phyloP scores from a whole-genome alignment of 2,113 vertebrate genomes.

The Megaptera novaeangliae region DNA sequence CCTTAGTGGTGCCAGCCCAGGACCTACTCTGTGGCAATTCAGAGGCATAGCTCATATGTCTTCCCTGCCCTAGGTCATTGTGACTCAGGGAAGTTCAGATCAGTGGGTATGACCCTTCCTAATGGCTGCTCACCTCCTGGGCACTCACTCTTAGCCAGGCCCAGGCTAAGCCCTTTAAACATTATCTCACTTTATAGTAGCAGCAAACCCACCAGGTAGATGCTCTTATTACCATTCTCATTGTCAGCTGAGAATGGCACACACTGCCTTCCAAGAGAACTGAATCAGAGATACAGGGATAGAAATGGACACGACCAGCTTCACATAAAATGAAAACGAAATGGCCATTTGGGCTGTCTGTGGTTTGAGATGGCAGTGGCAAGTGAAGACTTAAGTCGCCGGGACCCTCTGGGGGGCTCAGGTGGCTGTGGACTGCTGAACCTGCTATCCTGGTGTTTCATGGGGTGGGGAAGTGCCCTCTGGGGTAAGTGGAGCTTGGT shows the following conservation, averaged over 20 bases:
- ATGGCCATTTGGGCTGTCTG: background rate
- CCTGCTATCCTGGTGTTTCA: background rate
- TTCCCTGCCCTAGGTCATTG: background rate
- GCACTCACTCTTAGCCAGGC: background rate
- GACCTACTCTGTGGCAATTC: background rate
- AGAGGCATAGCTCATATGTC: background rate
- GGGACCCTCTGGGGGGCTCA: background rate
- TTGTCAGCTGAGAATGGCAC: background rate
- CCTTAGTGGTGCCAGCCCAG: background rate
- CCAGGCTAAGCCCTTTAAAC: fast-evolving
- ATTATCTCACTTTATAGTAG: background rate
- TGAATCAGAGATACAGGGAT: fast-evolving
- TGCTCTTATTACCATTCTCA: background rate
- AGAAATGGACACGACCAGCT: background rate
- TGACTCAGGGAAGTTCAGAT: background rate
- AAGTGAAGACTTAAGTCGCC: background rate
- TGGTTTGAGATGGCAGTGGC: background rate
- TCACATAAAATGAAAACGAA: background rate
- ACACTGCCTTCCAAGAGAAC: background rate
- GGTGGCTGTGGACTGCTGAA: background rate
- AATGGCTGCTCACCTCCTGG: background rate
- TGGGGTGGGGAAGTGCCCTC: background rate
- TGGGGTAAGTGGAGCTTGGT: background rate
- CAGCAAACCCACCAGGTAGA: fast-evolving
- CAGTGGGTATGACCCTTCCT: background rate